Conservation (phyloP, 2,888 invertebrate species). For the Cantharis nigra region DNA sequence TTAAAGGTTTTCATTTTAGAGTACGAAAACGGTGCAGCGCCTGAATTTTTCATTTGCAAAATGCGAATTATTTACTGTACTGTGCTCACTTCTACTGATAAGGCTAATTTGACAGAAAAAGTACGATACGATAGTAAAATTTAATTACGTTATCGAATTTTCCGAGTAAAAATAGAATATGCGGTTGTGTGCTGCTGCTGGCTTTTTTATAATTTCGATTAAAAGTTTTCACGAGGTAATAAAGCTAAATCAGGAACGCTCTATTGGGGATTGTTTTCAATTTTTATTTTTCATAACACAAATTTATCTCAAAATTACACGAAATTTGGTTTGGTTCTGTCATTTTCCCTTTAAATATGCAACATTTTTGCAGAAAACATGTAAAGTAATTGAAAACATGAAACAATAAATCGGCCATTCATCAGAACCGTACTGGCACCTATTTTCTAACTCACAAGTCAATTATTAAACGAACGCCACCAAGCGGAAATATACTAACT, state of each 20-base stretch:
- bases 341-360: background rate
- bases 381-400: background rate
- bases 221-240: background rate
- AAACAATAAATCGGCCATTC: background rate
- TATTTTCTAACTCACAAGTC: too few relatives aligned
- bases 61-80: slow-evolving; percentile 7
- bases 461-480: too few relatives aligned
- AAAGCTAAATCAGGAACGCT: background rate
- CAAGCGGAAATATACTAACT: too few relatives aligned
- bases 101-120: slow-evolving; percentile 14
- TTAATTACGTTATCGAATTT: slow-evolving; percentile 15
- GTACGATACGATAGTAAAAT: slow-evolving; percentile 11
- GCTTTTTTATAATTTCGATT: background rate
- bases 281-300: background rate
- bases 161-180: slow-evolving; percentile 4
- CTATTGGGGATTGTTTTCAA: background rate
- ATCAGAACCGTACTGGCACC: background rate
- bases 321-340: background rate
- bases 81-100: background rate
- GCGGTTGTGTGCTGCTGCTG: background rate
- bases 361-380: background rate
- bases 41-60: background rate
- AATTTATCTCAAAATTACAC: background rate
- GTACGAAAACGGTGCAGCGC: background rate
- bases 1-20: background rate